Base-by-base conservation (phyloP, 2,113 vertebrate species). In the Amphilophus citrinellus region DNA sequence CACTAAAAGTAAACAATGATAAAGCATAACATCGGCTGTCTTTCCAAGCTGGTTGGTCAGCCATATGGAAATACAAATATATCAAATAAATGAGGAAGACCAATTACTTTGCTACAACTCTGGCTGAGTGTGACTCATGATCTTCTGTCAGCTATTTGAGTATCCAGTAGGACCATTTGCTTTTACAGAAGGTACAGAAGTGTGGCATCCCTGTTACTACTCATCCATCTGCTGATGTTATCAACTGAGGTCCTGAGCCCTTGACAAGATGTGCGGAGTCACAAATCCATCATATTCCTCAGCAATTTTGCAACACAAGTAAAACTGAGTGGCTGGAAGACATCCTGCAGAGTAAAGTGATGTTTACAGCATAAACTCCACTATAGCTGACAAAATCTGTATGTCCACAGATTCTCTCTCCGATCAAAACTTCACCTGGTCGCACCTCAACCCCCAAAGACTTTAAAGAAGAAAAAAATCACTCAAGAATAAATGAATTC, bases 1-100 rank as follows among this genome's bases (percentile, higher is more conserved):
- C 68, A 73, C 47, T 35, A 35, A 73, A 18, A 83, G 80, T 62
- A 78, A 89, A 85, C 85, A 79, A 27, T 73, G 83, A 90, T 71
- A 59, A 81, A 35, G 18, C 37, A 13, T 78, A 71, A 58, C 81
- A 79, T 78, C 86, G 71, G 76, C 61, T 83, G 86, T 61, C 78
- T 22, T 61, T 47, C 76, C 76, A 61, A 77, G 50, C 66, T 83
- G 84, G 84, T 80, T 73, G 68, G 68, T 73, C 27, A 56, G 44
- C 47, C 68, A 35, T 73, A 56, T 73, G 47, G 68, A 73, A 56
- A 73, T 56, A 20, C 68, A 73, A 73, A 56, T 56, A 35, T 30
- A 5, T 73, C 27, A 56, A 73, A 56, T 35, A 56, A 35, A 17
- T 13, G 68, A 56, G 68, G 32, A 73, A 73, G 47, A 73, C 47